Conservation (phyloP, 2,888 invertebrate species). For the Elmis aenea region DNA sequence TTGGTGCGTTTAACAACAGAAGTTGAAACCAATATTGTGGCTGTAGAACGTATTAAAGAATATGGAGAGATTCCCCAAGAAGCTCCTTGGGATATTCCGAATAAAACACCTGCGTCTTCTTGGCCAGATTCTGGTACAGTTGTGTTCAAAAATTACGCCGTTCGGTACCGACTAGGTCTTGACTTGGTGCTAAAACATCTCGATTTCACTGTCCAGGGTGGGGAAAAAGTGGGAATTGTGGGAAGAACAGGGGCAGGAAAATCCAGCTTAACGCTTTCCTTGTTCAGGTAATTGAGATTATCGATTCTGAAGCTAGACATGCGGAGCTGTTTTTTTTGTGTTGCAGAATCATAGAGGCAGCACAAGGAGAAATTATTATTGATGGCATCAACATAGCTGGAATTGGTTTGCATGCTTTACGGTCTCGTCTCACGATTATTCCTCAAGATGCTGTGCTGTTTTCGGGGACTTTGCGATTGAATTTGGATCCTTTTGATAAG, state of each 20-base stretch:
- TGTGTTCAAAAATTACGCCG: slow-evolving; percentile 44
- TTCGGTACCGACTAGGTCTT: slow-evolving; percentile 58
- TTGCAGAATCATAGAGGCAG: slow-evolving; percentile 76
- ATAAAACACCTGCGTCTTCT: slow-evolving; percentile 14
- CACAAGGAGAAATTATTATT: slow-evolving; percentile 74
- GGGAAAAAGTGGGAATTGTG: slow-evolving; percentile 88
- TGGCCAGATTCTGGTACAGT: slow-evolving; percentile 50
- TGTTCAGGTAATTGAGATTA: slow-evolving; percentile 59
- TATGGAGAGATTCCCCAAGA: slow-evolving; percentile 46
- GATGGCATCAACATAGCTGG: slow-evolving; percentile 77
- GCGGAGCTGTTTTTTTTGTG: slow-evolving; percentile 1
- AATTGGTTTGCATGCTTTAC: slow-evolving; percentile 79
- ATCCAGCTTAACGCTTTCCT: slow-evolving; percentile 79
- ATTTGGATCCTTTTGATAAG: slow-evolving; percentile 83
- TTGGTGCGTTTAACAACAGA: slow-evolving; percentile 54
- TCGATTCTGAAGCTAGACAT: not conserved
- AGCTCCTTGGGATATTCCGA: slow-evolving; percentile 42
- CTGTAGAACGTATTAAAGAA: slow-evolving; percentile 57
- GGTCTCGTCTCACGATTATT: slow-evolving; percentile 80
- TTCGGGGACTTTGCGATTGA: slow-evolving; percentile 84
- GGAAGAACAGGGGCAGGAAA: slow-evolving; percentile 91
- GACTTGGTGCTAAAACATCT: slow-evolving; percentile 82
- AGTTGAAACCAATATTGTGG: slow-evolving; percentile 57
- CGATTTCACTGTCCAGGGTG: slow-evolving; percentile 69
- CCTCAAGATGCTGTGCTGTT: slow-evolving; percentile 94